Conservation (phyloP, 2,113 vertebrate genomes). For the Osmerus eperlanus region DNA sequence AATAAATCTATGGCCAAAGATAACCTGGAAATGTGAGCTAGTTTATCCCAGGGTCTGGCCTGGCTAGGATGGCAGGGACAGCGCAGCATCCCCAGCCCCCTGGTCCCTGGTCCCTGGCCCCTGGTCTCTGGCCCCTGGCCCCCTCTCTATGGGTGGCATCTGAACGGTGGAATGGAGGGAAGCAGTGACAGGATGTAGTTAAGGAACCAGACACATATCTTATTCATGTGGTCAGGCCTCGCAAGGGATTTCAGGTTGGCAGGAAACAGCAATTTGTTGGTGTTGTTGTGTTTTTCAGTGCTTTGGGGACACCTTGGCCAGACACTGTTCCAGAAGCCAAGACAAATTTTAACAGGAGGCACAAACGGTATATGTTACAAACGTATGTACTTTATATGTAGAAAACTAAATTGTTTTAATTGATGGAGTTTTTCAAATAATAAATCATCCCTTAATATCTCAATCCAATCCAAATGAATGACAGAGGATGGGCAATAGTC, state of each 20-base stretch:
- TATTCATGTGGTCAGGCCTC: conserved; percentile 68
- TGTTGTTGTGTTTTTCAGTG: conserved; percentile 49
- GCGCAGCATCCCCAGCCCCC: conserved; percentile 31
- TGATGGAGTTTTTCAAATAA: too few species aligned
- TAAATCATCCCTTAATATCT: too few species aligned
- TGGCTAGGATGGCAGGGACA: conserved; percentile 39
- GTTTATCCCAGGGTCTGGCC: conserved; percentile 63
- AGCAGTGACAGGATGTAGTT: conserved; percentile 64
- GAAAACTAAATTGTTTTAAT: neutral
- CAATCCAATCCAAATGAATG: too few species aligned
- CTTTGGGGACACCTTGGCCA: conserved; percentile 49
- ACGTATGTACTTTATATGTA: neutral
- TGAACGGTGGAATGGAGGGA: conserved; percentile 46
- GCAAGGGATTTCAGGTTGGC: conserved; percentile 52
- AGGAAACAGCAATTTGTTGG: conserved; percentile 61
- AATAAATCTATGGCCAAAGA: conserved; percentile 64
- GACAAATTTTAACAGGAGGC: conserved; percentile 52
- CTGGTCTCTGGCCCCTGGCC: neutral
- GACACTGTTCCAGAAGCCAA: conserved; percentile 46
- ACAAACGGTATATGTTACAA: too few species aligned
- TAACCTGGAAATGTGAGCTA: conserved; percentile 53
- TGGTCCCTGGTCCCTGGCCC: too few species aligned
- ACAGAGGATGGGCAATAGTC: too few species aligned
- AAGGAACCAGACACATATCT: conserved; percentile 63
- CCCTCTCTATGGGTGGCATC: conserved; percentile 25